Base-by-base conservation (phyloP, 1,140 invertebrate genomes). In the Drosophila pandora region DNA sequence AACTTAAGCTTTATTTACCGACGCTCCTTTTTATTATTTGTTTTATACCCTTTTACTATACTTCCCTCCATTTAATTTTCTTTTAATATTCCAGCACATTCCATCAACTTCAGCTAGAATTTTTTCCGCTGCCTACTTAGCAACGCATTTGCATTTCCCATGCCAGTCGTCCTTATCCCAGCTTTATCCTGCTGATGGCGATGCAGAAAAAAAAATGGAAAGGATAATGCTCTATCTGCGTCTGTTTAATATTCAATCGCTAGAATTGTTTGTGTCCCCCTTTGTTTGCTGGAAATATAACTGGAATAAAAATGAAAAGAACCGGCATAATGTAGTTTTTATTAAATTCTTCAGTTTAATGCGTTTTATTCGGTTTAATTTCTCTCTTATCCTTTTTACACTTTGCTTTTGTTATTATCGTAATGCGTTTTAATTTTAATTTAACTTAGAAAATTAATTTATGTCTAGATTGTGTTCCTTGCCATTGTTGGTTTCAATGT, bases 331-430 rank as follows among this genome's bases (percentile, higher is more conserved):
- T 67, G 70, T 83, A 64, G 81, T 88, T 83, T 88, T 83, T 88
- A 88, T 88, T 88, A 88, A 88, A 88, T 88, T 88, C 83, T 74
- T 88, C 72, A 70, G 78, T 87, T 87, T 87, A 87, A 87, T 88
- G 79, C 76, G 47, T 83, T 84, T 87, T 79, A 76, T 88, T 88
- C 70, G 82, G 57, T 76, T 88, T 89, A 55, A 59, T 65, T 88
- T 69, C 74, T 52, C 41, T 78, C 70, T 82, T 81, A 81, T 78
- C 61, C 77, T 87, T 88, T 87, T 83, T 87, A 87, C 82, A 87
- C 53, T 81, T 53, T 71, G 74, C 82, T 41, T 63, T 48, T 45
- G 54, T 76, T 65, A 68, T 81, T 82, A 79, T 81, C 68, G 45
- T 73, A 73, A 69, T 77, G 64, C 63, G 55, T 76, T 80, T 76